These are phyloP conservation scores for Lycocerus yunnanus DNA, from an alignment of 2,888 invertebrate species.

Conservation along the genomic window DNA sequence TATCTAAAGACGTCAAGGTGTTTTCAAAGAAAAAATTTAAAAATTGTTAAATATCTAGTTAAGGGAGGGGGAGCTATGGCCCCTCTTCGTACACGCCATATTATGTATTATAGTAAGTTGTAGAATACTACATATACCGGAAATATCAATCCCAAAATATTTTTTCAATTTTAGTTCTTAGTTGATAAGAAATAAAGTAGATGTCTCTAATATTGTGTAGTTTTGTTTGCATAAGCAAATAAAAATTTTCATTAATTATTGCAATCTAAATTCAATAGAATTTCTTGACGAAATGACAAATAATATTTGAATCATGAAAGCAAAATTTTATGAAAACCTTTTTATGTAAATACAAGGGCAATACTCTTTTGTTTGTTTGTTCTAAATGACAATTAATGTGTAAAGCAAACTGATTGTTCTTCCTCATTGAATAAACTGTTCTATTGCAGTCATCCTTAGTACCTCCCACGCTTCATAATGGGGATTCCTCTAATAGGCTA, in stretches of 20 bases:
- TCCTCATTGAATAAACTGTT: constrained; percentile 39
- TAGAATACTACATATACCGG: too few relatives aligned
- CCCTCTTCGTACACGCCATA: too few relatives aligned
- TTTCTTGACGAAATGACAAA: not conserved
- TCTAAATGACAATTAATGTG: constrained; percentile 34
- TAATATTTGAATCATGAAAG: not conserved
- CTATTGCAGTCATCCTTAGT: constrained; percentile 40
- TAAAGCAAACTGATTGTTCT: constrained; percentile 40
- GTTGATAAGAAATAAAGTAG: not conserved
- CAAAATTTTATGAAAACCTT: not conserved
- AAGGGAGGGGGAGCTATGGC: too few relatives aligned
- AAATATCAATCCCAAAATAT: too few relatives aligned
- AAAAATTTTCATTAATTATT: not conserved
- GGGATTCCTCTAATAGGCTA: constrained; percentile 11
- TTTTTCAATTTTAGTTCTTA: too few relatives aligned
- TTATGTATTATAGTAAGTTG: too few relatives aligned
- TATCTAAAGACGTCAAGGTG: too few relatives aligned
- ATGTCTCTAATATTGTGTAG: not conserved
- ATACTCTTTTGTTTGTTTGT: not conserved
- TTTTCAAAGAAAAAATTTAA: too few relatives aligned
- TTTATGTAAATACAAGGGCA: not conserved
- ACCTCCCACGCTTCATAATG: constrained; percentile 28
- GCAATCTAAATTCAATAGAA: not conserved
- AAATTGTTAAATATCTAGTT: too few relatives aligned
- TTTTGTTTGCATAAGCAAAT: not conserved